A percentile compares a stretch with the other conserved stretches of the same genome.
Evolutionary conservation across 2,113 vertebrate species (phyloP).

Genomic region (Lampris incognitus): DNA sequence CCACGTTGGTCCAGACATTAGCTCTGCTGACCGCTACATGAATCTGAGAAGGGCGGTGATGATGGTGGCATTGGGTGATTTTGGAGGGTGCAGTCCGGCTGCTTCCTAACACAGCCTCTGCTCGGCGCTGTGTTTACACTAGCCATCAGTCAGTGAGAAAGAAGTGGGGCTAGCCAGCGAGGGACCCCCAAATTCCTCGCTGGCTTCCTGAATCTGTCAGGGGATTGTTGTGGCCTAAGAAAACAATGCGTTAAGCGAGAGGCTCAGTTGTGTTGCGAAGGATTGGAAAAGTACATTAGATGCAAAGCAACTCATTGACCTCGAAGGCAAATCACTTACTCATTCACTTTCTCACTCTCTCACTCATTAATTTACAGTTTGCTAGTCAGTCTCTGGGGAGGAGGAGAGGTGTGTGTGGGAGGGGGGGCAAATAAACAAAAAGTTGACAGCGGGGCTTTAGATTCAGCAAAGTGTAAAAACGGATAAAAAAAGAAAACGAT

Average conservation of each 20-base stretch:
- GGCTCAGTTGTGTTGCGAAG: neutral
- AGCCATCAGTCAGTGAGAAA: conserved; percentile 2
- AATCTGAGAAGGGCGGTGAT: neutral
- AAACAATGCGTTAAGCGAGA: neutral
- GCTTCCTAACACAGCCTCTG: neutral
- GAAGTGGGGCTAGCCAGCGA: neutral
- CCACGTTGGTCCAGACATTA: conserved; percentile 13
- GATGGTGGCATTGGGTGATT: neutral
- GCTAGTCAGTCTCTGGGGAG: too few species aligned
- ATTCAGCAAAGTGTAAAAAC: too few species aligned
- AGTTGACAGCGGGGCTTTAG: too few species aligned
- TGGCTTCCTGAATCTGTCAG: neutral
- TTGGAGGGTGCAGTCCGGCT: neutral
- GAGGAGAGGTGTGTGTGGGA: too few species aligned
- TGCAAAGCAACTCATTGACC: too few species aligned
- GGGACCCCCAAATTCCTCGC: neutral
- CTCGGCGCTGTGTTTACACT: conserved; percentile 7
- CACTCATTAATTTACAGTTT: too few species aligned
- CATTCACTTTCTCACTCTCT: too few species aligned
- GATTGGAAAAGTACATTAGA: too few species aligned
- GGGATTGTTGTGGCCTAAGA: conserved; percentile 19
- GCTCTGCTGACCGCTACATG: neutral
- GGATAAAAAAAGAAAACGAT: too few species aligned
- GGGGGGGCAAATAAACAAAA: too few species aligned
- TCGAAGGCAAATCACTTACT: too few species aligned